Evolutionary conservation across 1,140 invertebrate species (phyloP).

Genomic region (Diprion similis): DNA sequence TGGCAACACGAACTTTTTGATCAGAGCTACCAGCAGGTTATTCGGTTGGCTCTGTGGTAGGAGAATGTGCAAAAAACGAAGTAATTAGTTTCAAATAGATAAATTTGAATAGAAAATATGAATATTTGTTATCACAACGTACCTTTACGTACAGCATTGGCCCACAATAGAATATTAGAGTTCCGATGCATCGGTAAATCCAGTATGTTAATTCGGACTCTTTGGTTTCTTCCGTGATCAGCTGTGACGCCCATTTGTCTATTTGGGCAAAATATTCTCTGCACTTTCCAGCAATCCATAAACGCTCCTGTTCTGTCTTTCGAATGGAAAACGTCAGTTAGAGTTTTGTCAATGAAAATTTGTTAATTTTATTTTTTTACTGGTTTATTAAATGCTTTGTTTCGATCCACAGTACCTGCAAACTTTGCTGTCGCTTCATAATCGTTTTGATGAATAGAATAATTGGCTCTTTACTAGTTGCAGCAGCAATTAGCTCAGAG

Average conservation of each 20-base stretch:
- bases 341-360: constrained; percentile 3
- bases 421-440: constrained; percentile 38
- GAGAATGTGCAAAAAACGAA: constrained; percentile 17
- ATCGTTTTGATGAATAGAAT: constrained; percentile 42
- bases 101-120: constrained; percentile 19
- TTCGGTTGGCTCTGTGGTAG: constrained; percentile 45
- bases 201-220: constrained; percentile 43
- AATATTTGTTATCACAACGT: background rate
- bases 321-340: background rate
- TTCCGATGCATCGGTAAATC: constrained; percentile 53
- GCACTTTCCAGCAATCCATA: constrained; percentile 40
- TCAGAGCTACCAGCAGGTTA: constrained; percentile 44
- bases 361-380: constrained; percentile 14
- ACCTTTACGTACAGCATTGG: constrained; percentile 50
- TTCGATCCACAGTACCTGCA: constrained; percentile 36
- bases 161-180: constrained; percentile 48
- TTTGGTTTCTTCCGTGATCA: constrained; percentile 50
- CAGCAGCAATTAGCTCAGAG: constrained; percentile 39
- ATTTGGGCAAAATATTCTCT: constrained; percentile 49
- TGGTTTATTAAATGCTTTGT: no score
- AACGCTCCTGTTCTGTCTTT: constrained; percentile 29
- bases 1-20: constrained; percentile 47
- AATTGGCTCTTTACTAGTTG: constrained; percentile 43
- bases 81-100: constrained; percentile 22
- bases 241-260: constrained; percentile 51